Evolutionary conservation across 1,140 invertebrate species (phyloP), one percentile per base, ranked within the genome.

Genomic region (Pseudomyrmex dendroicus): DNA sequence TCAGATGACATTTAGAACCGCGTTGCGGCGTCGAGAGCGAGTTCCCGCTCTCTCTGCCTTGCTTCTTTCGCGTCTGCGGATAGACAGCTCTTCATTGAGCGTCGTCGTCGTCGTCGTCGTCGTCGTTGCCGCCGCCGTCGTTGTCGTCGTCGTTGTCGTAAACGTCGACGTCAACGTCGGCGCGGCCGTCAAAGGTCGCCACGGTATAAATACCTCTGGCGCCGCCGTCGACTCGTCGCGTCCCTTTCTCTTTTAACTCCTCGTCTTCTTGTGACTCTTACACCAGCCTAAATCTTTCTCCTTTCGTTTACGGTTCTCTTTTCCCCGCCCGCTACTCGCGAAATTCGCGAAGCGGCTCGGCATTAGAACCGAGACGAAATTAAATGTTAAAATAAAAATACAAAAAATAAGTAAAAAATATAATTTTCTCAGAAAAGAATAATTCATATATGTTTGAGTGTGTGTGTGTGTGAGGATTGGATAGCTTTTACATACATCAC

Each of bases 161-260:
- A 35, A 48, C 67, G 83, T 82, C 61, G 50, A 63, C 74, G 74
- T 84, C 67, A 66, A 59, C 83, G 83, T 77, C 85, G 82, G 73
- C 87, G 73, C 66, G 74, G 68, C 87, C 90, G 90, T 89, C 90
- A 90, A 90, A 90, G 89, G 89, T 90, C 89, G 89, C 73, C 87
- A 80, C 73, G 84, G 77, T 91, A 90, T 91, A 91, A 91, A 91
- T 91, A 91, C 84, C 84, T 73, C 76, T 86, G 90, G 90, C 90
- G 90, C 90, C 89, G 89, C 66, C 74, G 78, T 85, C 73, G 70
- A 66, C 82, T 73, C 84, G 80, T 72, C 73, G 62, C 67, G 72
- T 90, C 90, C 84, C 67, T 77, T 83, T 66, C 73, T 59, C 70
- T 73, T 78, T 82, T 52, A 25, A 77, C 48, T 44, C 50, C 62